Conservation (phyloP, 2,888 invertebrate species). For the Drosophila fulvimacula region DNA sequence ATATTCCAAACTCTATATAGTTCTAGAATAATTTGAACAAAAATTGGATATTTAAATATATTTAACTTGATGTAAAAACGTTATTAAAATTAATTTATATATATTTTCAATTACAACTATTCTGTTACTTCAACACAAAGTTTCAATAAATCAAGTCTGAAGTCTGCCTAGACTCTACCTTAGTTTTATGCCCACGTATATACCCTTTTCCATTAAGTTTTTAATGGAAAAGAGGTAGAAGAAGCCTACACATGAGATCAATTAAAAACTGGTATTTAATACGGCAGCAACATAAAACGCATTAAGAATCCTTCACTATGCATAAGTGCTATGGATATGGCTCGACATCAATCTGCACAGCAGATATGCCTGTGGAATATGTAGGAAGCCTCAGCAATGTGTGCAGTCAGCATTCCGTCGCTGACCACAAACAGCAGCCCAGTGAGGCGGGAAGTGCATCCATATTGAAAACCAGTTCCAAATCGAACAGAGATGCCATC, state of each 20-base stretch:
- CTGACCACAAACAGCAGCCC: conserved; percentile 46
- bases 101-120: background rate
- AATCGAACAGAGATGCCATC: conserved; percentile 36
- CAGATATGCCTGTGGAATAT: conserved; percentile 24
- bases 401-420: conserved; percentile 51
- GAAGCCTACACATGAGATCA: conserved; percentile 37
- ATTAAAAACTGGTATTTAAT: conserved; percentile 62
- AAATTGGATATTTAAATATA: background rate
- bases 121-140: background rate
- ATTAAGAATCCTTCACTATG: conserved; percentile 59
- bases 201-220: background rate
- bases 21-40: background rate
- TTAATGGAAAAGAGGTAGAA: background rate
- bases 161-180: too few relatives aligned
- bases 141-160: background rate
- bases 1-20: background rate
- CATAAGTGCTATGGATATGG: conserved; percentile 42
- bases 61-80: background rate
- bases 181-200: background rate
- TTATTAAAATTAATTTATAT: background rate
- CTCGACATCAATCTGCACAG: conserved; percentile 49
- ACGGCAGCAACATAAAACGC: conserved; percentile 50
- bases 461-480: conserved; percentile 59
- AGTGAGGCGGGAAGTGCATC: conserved; percentile 35
- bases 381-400: conserved; percentile 58